Base-by-base conservation (phyloP, 2,888 invertebrate species). In the Eupsilia transversa region DNA sequence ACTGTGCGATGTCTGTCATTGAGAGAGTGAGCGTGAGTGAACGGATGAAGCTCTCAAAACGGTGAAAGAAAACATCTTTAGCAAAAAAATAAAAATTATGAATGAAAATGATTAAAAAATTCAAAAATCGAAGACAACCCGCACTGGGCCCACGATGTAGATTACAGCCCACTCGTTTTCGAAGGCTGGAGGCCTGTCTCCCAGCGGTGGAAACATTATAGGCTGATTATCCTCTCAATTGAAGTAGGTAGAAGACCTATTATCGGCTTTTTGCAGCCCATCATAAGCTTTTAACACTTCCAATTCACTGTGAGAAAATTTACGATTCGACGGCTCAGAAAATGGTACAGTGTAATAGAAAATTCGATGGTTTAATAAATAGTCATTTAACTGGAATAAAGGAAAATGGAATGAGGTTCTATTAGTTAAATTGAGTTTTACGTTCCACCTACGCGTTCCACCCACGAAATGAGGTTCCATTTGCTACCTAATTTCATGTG, bases 261-360 rank as follows among this genome's bases (percentile, higher is more conserved):
- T 63, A 64, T 79, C 74, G 10, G 38, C 7, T 12, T 49, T 20
- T 46, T 49, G 23, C 57, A 68, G 67, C 3, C 5, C 20, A 14
- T n/a, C 35, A n/a, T 9, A 49, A 59, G 43, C 12, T 20, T 35
- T 46, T 14, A 63, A 2, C 43, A 49, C 56, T 38, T 64, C 0
- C 14, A 73, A 73, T 57, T 38, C 10, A 27, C 20, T 56, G 38
- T n/a, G n/a, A 38, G n/a, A 35, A 57, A 72, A 68, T 81, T 83
- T 74, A 82, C 75, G 57, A 79, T 20, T 56, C 84, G 69, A 9
- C 35, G 75, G 60, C n/a, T 77, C 54, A 72, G 78, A 85, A 79
- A 86, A 87, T 86, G 73, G 67, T 23, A 3, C 80, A 70, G 0
- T 71, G 64, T 66, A 12, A 85, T 83, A 6, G 54, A 20, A 3